Evolutionary conservation across 2,113 vertebrate species (phyloP), one percentile per base, ranked within the genome.

Genomic region (Mastomys coucha): DNA sequence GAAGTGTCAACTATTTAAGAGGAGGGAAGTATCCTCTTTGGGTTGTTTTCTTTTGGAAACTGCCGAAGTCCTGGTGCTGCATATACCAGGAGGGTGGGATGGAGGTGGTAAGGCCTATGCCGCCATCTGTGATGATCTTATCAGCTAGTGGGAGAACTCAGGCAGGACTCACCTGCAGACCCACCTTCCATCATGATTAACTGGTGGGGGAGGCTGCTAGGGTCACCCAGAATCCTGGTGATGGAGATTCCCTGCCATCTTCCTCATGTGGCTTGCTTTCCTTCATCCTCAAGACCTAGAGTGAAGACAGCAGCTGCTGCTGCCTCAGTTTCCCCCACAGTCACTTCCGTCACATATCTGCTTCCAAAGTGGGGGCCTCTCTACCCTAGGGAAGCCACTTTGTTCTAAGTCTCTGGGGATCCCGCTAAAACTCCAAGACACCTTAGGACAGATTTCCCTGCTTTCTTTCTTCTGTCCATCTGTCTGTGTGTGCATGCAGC

Each of bases 41-140:
- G 12, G 36, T 45, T 39, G 39, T 77, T 39, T 92, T 19, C 67
- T n/a, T 33, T 69, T 33, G 31, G 67, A 69, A 67, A 67, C 65
- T 67, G 65, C 28, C 65, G 5, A 31, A 67, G 65, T 31, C 65
- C 28, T 31, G 28, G 65, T 53, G 24, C 53, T 26, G 16, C 63
- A 4, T 4, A 9, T 1, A 0, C 33, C 1, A 8, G 1, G 73
- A 8, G 20, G 26, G 39, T 4, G 2, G 12, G 22, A 2, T 28
- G n/a, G 36, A 45, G 13, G 22, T 7, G 2, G 75, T 17, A 4
- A 2, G 49, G 12, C 28, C 69, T 33, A 0, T 5, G 0, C 69
- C 36, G 49, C 26, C n/a, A 39, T 20, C 39, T 36, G 11, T 39
- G 31, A 5, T 58, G 56, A 0, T 33, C 89, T 56, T 26, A 9